Evolutionary conservation across 1,140 invertebrate species (phyloP), one percentile per base, ranked within the genome.

Genomic region (Coboldia fuscipes): DNA sequence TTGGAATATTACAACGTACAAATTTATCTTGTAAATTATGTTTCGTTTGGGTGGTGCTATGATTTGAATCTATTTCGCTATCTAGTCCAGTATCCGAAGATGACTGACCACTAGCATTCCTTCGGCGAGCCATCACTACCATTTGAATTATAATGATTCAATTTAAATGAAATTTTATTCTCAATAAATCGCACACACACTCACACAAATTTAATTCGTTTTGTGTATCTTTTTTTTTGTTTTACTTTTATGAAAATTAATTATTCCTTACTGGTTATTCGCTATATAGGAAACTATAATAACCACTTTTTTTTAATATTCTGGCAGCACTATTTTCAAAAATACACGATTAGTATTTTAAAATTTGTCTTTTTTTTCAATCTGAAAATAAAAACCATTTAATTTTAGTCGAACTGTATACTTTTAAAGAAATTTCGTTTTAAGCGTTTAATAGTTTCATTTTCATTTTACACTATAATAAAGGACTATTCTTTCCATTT

Each of bases 1-100:
- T 68, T 18, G 83, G 83, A 14, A 77, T 74, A 60, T 83, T 89
- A 62, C 85, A 89, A 24, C 68, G 66, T 2, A 41, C 39, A 15
- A 33, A 35, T 45, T 42, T 44, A 39, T 46, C 31, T 33, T 36
- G 15, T 2, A 32, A 34, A 1, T 45, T 39, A 27, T 38, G 37
- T 37, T 26, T 42, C 30, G 30, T 19, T n/a, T 18, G 30, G 30
- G 18, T 21, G 30, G 16, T 32, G 18, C n/a, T 19, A 21, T 32
- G 14, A 29, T 10, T 10, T n/a, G 27, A 29, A 29, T 29, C 6
- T n/a, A 13, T 4, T 13, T 10, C 6, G 14, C 9, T 10, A 29
- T 29, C n/a, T 29, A 10, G 6, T 29, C 27, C 8, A 29, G 27
- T n/a, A 19, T 6, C 12, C 13, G 16, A n/a, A 20, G 27, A 5